Evolutionary conservation across 2,888 invertebrate species (phyloP).

Genomic region (Thereva nobilitata): DNA sequence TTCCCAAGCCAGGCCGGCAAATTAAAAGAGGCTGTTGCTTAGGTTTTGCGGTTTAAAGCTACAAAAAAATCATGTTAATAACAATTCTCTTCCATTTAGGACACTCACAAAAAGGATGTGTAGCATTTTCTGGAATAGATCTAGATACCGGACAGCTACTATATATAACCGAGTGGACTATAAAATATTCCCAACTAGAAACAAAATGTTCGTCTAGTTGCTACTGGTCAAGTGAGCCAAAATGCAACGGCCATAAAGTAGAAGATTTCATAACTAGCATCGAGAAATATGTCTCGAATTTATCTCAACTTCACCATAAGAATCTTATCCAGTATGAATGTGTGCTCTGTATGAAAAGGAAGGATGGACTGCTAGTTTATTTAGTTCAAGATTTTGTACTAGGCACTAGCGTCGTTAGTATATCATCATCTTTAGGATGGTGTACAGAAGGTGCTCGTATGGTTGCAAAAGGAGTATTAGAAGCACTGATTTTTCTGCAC

Average conservation of each 20-base stretch:
- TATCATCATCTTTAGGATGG: conserved; percentile 55
- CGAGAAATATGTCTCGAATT: conserved; percentile 77
- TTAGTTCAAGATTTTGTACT: conserved; percentile 70
- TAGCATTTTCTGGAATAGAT: conserved; percentile 78
- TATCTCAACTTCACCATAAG: conserved; percentile 71
- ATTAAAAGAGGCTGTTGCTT: conserved; percentile 78
- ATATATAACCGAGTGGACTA: conserved; percentile 76
- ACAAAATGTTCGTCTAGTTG: conserved; percentile 52
- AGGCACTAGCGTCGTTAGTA: conserved; percentile 55
- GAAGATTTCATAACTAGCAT: conserved; percentile 59
- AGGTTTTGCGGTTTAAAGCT: conserved; percentile 58
- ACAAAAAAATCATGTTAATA: conserved; percentile 8
- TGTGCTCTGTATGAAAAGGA: conserved; percentile 66
- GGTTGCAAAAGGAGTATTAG: conserved; percentile 72
- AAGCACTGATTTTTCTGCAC: conserved; percentile 78
- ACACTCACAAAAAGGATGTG: conserved; percentile 74
- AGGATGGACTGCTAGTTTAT: conserved; percentile 68
- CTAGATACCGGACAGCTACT: conserved; percentile 71
- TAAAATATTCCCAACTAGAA: conserved; percentile 59
- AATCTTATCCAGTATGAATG: conserved; percentile 78
- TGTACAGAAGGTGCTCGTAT: conserved; percentile 58
- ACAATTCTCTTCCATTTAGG: conserved; percentile 53
- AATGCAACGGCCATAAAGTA: conserved; percentile 54
- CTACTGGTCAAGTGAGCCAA: conserved; percentile 51
- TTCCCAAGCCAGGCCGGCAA: conserved; percentile 64